Evolutionary conservation across 2,888 invertebrate genomes (phyloP).

Genomic region (Philaethria dido): DNA sequence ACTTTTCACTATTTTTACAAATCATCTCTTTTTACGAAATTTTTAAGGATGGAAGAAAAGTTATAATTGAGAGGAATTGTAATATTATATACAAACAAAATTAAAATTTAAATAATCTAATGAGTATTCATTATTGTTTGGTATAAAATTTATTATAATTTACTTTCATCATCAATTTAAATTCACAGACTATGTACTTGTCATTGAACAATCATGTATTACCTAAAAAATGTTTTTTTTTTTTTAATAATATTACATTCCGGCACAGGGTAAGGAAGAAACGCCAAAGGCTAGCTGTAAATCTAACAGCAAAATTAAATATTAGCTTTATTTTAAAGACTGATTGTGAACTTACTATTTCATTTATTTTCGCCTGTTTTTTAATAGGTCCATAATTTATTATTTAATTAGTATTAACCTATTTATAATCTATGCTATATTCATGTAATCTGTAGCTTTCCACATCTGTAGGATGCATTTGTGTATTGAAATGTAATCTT

Average conservation of each 20-base stretch:
- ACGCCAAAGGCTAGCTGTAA: neutral
- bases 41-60: neutral
- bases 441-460: neutral
- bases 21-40: constrained; percentile 1
- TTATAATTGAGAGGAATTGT: neutral
- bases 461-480: constrained; percentile 12
- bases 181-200: too few relatives aligned
- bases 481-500: constrained; percentile 18
- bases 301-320: neutral
- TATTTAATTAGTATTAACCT: neutral
- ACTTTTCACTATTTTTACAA: neutral
- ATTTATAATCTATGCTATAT: neutral
- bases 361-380: neutral
- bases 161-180: too few relatives aligned
- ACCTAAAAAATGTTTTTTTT: neutral
- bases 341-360: constrained; percentile 2
- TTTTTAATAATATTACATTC: neutral
- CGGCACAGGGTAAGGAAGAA: constrained; percentile 1
- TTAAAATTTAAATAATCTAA: too few relatives aligned
- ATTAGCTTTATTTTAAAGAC: constrained; percentile 22
- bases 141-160: too few relatives aligned
- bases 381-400: neutral
- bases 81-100: neutral
- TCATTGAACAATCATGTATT: neutral
- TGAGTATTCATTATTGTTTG: too few relatives aligned